Percentiles rank a stretch among this genome's conserved stretches.
Evolutionary conservation across 2,888 invertebrate genomes (phyloP).

Genomic region (Dioctria rufipes): DNA sequence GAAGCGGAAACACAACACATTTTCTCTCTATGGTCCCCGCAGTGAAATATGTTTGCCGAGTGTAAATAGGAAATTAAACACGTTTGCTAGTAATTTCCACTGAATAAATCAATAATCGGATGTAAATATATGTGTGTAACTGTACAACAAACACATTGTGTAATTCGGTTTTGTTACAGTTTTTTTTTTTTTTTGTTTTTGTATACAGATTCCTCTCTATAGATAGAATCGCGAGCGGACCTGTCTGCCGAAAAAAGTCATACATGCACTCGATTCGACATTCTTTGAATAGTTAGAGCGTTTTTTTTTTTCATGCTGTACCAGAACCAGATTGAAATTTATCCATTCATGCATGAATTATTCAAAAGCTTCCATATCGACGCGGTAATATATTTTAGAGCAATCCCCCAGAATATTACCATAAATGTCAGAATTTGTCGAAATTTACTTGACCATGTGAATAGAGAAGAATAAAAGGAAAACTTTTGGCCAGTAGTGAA

Average conservation of each 20-base stretch:
- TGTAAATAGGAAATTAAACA: constrained; percentile 30
- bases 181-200: too few species aligned
- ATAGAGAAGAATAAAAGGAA: background rate
- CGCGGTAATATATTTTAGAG: constrained; percentile 18
- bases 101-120: constrained; percentile 28
- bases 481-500: background rate
- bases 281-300: too few species aligned
- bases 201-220: too few species aligned
- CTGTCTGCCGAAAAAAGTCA: too few species aligned
- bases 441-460: constrained; percentile 22
- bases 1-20: too few species aligned
- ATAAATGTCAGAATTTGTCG: constrained; percentile 39
- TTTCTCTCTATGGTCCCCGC: background rate
- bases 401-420: constrained; percentile 20
- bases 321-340: too few species aligned
- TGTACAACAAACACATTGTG: too few species aligned
- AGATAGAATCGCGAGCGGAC: too few species aligned
- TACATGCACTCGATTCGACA: too few species aligned
- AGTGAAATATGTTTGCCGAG: constrained; percentile 1
- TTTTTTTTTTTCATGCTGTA: too few species aligned
- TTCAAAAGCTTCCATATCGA: constrained; percentile 30
- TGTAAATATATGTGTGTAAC: constrained; percentile 5
- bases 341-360: constrained; percentile 5
- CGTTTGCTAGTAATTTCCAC: constrained; percentile 22
- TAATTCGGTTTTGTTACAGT: too few species aligned